Conservation (phyloP, 2,888 invertebrate genomes). For the Lasioglossum malachurum region DNA sequence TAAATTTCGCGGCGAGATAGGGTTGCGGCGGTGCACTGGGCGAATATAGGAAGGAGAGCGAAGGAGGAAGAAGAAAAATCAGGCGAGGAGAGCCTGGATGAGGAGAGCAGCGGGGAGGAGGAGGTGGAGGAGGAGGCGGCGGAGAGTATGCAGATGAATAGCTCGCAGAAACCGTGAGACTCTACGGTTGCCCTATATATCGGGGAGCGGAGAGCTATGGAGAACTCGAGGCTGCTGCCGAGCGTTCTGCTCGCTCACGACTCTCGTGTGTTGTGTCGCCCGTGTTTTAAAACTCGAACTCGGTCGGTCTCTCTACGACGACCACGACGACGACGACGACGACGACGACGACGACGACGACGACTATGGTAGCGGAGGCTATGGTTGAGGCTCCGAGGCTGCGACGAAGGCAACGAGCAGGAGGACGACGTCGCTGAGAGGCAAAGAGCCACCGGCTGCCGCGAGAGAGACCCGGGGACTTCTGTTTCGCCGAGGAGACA, state of each 20-base stretch:
- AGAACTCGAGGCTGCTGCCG: conserved; percentile 60
- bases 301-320: conserved; percentile 60
- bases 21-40: conserved; percentile 31
- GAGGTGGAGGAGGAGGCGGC: conserved; percentile 51
- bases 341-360: conserved; percentile 30
- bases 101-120: conserved; percentile 30
- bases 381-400: neutral
- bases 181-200: conserved; percentile 84
- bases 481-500: conserved; percentile 24
- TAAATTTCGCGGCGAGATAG: conserved; percentile 55
- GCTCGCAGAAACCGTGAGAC: conserved; percentile 84
- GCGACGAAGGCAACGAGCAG: conserved; percentile 3
- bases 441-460: conserved; percentile 60
- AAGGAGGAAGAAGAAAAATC: conserved; percentile 44
- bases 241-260: conserved; percentile 68
- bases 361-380: neutral
- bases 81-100: conserved; percentile 5
- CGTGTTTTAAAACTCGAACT: conserved; percentile 71
- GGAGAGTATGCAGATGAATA: conserved; percentile 84
- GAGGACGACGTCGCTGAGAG: conserved; percentile 50
- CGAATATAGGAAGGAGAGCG: conserved; percentile 50
- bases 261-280: conserved; percentile 68
- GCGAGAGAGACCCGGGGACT: conserved; percentile 33
- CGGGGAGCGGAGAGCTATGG: conserved; percentile 74
- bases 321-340: conserved; percentile 39